Base-by-base conservation (phyloP, 2,113 vertebrate genomes). In the Petroica traversi region DNA sequence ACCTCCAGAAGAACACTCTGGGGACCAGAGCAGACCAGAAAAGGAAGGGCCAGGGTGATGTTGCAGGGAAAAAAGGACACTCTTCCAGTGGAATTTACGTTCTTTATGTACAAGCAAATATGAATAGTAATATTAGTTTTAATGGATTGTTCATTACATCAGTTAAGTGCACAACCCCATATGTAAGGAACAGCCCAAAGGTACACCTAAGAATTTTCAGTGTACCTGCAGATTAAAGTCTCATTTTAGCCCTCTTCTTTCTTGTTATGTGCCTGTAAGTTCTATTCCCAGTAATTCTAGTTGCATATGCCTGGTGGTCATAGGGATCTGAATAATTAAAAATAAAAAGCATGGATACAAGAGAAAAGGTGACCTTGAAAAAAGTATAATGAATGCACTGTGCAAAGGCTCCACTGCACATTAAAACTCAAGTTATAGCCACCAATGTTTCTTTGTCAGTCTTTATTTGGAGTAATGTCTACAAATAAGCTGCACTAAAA, bases 391-490 rank as follows among this genome's bases (percentile, higher is more conserved):
- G 43, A 81, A 77, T 36, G 40, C 26, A 64, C 3, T 38, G 10
- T 94, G 59, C 19, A 68, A 74, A 74, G 23, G 29, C 46, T 76
- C 19, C 49, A 15, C 51, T 59, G 12, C 14, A 62, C 51, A 29
- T 80, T 93, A 75, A 94, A 78, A 49, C 26, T 54, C 28, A 61
- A 52, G 6, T 36, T 75, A n/a, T 20, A 90, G 24, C 23, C 18
- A 86, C 49, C 31, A 90, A 41, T 86, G 43, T 40, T 92, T 80
- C 76, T 63, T 92, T 92, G n/a, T 90, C 72, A 69, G 38, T 91
- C 91, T 90, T 91, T 85, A 92, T 90, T 91, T 93, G 49, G 64
- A 66, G 23, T 49, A 80, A 81, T 24, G 25, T 72, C 31, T 83
- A 63, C 31, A 93, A 67, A 93, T 49, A 67, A 80, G 5, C n/a